A percentile compares a stretch with the other conserved stretches of the same genome.
phyloP scores from a whole-genome alignment of 2,797 vertebrate genomes.

The Anas bernieri region DNA sequence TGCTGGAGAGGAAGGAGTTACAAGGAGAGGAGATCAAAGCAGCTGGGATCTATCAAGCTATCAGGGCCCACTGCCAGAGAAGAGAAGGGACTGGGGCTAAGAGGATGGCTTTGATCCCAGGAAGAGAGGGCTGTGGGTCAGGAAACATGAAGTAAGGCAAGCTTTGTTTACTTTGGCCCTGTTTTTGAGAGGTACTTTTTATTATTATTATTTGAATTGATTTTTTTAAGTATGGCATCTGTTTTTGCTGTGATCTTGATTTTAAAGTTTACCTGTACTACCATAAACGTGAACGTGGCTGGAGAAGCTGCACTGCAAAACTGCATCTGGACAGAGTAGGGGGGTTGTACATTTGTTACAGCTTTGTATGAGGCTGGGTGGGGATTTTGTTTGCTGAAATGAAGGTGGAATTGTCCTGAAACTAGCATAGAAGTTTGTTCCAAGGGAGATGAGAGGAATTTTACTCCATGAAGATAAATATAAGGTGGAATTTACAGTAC shows the following conservation, averaged over 20 bases:
- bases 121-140: conserved; percentile 39
- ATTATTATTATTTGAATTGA: not conserved
- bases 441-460: too few species aligned
- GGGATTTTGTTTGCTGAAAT: not conserved
- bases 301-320: not conserved
- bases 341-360: fast-evolving
- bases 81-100: conserved; percentile 16
- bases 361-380: not conserved
- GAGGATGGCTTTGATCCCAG: conserved; percentile 62
- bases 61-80: conserved; percentile 28
- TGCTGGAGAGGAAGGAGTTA: conserved; percentile 35
- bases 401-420: too few species aligned
- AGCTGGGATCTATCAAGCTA: conserved; percentile 57
- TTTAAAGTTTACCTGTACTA: not conserved
- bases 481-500: not conserved
- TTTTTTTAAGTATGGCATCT: not conserved
- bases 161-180: conserved; percentile 40
- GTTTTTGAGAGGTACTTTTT: not conserved
- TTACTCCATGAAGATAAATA: too few species aligned
- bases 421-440: too few species aligned
- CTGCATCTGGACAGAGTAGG: not conserved
- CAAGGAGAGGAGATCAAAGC: conserved; percentile 25
- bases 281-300: not conserved
- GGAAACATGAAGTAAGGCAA: conserved; percentile 44
- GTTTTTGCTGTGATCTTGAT: not conserved